Conservation (phyloP, 2,888 invertebrate species). For the Sthenelais limicola region DNA sequence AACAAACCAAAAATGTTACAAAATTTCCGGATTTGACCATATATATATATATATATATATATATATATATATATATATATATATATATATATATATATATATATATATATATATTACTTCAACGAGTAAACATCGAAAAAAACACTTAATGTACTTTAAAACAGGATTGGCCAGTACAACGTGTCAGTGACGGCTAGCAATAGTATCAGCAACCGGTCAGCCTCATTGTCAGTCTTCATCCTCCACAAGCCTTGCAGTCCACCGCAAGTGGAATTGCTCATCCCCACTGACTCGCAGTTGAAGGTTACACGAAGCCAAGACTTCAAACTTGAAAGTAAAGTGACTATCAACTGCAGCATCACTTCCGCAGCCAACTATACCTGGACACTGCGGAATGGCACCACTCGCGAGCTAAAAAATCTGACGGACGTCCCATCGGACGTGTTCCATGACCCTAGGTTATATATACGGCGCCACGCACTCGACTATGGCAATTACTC, state of each 20-base stretch:
- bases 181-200: conserved; percentile 62
- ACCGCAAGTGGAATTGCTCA: conserved; percentile 56
- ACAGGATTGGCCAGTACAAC: conserved; percentile 64
- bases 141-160: too few species aligned
- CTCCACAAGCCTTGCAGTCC: conserved; percentile 59
- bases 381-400: conserved; percentile 56
- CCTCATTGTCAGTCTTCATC: conserved; percentile 60
- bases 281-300: background rate
- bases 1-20: too few species aligned
- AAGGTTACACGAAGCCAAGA: conserved; percentile 48
- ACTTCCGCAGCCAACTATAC: conserved; percentile 54
- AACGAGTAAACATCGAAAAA: too few species aligned
- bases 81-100: too few species aligned
- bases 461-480: conserved; percentile 58
- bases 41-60: too few species aligned
- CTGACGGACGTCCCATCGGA: conserved; percentile 21
- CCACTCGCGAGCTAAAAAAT: conserved; percentile 13
- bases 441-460: conserved; percentile 51
- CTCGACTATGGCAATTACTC: conserved; percentile 61
- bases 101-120: too few species aligned
- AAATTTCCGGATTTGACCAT: too few species aligned
- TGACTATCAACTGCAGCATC: conserved; percentile 60
- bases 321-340: conserved; percentile 58
- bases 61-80: too few species aligned
- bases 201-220: conserved; percentile 59